phyloP scores from a whole-genome alignment of 2,888 invertebrate species.

The Nomada fucata region DNA sequence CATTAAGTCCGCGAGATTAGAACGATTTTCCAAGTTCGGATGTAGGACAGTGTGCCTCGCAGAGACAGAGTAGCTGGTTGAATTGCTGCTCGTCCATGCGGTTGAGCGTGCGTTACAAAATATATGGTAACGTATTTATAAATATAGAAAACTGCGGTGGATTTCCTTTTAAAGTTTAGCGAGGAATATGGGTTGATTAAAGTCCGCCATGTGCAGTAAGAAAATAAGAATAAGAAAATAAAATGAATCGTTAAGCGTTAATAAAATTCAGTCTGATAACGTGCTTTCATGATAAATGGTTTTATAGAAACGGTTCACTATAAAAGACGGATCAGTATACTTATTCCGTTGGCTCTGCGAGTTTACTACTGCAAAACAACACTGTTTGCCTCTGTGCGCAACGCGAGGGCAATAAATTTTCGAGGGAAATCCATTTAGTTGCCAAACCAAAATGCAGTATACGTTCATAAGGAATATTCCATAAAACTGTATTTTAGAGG shows the following conservation, averaged over 20 bases:
- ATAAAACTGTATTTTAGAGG: neutral
- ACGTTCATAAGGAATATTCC: neutral
- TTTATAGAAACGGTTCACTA: constrained; percentile 3
- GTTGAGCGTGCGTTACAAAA: too few species aligned
- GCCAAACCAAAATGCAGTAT: neutral
- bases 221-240: too few species aligned
- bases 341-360: constrained; percentile 4
- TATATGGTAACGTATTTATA: too few species aligned
- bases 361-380: neutral
- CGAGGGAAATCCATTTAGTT: neutral
- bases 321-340: constrained; percentile 14
- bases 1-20: neutral
- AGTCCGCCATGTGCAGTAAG: too few species aligned
- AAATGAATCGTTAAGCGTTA: neutral
- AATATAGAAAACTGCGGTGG: too few species aligned
- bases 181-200: too few species aligned
- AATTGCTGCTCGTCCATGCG: too few species aligned
- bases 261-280: constrained; percentile 21
- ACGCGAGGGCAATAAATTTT: neutral
- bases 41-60: too few species aligned
- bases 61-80: too few species aligned
- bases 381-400: neutral
- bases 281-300: neutral
- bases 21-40: neutral
- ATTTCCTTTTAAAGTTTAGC: too few species aligned